Conservation (phyloP, 2,113 vertebrate genomes). For the Salvelinus namaycush region DNA sequence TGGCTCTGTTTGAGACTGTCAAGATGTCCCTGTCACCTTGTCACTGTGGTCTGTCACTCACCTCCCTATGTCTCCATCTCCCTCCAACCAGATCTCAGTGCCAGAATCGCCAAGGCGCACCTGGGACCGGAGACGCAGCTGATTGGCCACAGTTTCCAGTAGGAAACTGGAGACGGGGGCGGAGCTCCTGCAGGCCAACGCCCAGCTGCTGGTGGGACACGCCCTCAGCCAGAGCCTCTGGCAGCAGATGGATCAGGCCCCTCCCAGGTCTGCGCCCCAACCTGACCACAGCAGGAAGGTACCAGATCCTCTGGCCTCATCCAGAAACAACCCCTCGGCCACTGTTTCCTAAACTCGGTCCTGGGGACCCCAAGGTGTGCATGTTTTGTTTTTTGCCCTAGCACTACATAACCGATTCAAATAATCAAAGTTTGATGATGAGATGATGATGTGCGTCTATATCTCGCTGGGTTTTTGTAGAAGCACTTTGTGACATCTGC, state of each 20-base stretch:
- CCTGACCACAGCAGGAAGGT: constrained; percentile 49
- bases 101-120: constrained; percentile 76
- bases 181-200: constrained; percentile 79
- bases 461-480: too few species aligned
- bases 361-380: too few species aligned
- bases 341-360: too few species aligned
- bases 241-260: constrained; percentile 47
- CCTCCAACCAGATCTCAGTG: constrained; percentile 70
- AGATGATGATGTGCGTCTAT: too few species aligned
- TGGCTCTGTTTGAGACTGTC: too few species aligned
- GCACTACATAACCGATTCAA: too few species aligned
- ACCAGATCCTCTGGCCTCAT: not conserved
- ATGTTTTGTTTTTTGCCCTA: too few species aligned
- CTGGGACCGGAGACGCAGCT: constrained; percentile 76
- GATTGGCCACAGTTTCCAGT: constrained; percentile 79
- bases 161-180: constrained; percentile 82
- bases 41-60: not conserved
- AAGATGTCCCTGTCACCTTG: not conserved
- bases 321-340: too few species aligned
- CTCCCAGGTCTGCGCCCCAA: constrained; percentile 32
- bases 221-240: constrained; percentile 71
- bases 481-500: too few species aligned
- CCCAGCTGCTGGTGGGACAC: constrained; percentile 76
- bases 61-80: not conserved
- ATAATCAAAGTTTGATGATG: too few species aligned